Base-by-base conservation (phyloP, 2,113 vertebrate genomes). In the Gallinago jamesoni region DNA sequence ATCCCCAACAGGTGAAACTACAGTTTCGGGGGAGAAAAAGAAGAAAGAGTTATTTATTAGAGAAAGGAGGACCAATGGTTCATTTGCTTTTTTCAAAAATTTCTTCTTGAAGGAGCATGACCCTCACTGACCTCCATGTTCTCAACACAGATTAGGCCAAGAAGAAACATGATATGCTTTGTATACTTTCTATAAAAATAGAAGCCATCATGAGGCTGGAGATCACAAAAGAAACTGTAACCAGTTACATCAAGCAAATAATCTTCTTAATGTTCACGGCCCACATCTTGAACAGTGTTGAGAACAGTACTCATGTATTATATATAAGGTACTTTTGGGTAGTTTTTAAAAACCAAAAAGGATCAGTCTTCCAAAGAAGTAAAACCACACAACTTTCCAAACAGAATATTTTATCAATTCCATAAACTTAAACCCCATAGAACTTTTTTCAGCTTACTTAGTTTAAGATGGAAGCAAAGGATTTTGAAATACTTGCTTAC, bases 1-100 rank as follows among this genome's bases (percentile, higher is more conserved):
- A 74, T 95, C 79, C 47, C 55, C 84, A 96, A 96, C 59, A 47
- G 97, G 97, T n/a, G 98, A 97, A 96, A 98, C 98, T 98, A 91
- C 17, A 93, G 41, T 82, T 83, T 35, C 92, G 41, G 52, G 60
- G 22, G 39, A 78, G 20, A 95, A 45, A 90, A 20, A 78, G 39
- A 43, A 93, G 9, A 64, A 18, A 63, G 17, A 57, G 16, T 25
- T 88, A 83, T 37, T 84, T 86, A 39, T 60, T 64, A 74, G n/a
- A 91, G 25, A 73, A 78, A 89, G 27, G 5, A 62, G 22, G 17
- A 41, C 5, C 17, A 78, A 24, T n/a, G 7, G 17, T 75, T 80
- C 12, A 52, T 63, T 93, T 89, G 45, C 33, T 57, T 89, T 68
- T 25, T 91, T 53, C 47, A 92, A 64, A 93, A 92, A 64, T 19